A percentile compares a stretch with the other conserved stretches of the same genome.
phyloP scores from a whole-genome alignment of 2,888 invertebrate genomes.

The Lathronympha strigana region DNA sequence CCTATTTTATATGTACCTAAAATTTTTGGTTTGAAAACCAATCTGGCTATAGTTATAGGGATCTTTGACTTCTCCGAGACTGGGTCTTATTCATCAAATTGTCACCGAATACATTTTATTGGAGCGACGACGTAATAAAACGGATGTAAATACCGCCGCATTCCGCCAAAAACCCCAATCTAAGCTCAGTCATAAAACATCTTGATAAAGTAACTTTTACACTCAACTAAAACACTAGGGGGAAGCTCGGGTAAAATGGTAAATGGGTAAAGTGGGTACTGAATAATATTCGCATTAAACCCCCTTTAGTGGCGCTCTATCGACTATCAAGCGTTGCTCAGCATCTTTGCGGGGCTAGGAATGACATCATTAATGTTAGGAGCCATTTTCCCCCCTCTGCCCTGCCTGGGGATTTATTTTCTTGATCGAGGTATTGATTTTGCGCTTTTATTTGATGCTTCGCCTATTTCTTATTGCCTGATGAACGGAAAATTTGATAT shows the following conservation, averaged over 20 bases:
- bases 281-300: slow-evolving; percentile 81
- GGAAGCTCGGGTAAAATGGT: slow-evolving; percentile 50
- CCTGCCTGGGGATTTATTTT: slow-evolving; percentile 60
- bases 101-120: slow-evolving; percentile 1
- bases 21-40: too few species aligned
- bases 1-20: too few species aligned
- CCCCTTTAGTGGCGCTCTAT: slow-evolving; percentile 72
- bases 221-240: slow-evolving; percentile 50
- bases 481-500: slow-evolving; percentile 24
- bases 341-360: slow-evolving; percentile 74
- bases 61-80: too few species aligned
- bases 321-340: slow-evolving; percentile 74
- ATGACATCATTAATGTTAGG: slow-evolving; percentile 79
- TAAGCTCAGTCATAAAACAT: slow-evolving; percentile 34
- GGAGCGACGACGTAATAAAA: slow-evolving; percentile 2
- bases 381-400: slow-evolving; percentile 63
- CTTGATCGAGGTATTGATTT: slow-evolving; percentile 69
- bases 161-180: slow-evolving; percentile 24
- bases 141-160: slow-evolving; percentile 6
- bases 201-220: slow-evolving; percentile 47
- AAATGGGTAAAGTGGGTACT: slow-evolving; percentile 58
- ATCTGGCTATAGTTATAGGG: too few species aligned
- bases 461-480: slow-evolving; percentile 15
- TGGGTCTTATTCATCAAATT: background rate
- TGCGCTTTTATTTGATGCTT: slow-evolving; percentile 33